These are phyloP conservation scores for Rhagonycha fulva DNA, from an alignment of 2,888 invertebrate genomes.

Conservation along the genomic window DNA sequence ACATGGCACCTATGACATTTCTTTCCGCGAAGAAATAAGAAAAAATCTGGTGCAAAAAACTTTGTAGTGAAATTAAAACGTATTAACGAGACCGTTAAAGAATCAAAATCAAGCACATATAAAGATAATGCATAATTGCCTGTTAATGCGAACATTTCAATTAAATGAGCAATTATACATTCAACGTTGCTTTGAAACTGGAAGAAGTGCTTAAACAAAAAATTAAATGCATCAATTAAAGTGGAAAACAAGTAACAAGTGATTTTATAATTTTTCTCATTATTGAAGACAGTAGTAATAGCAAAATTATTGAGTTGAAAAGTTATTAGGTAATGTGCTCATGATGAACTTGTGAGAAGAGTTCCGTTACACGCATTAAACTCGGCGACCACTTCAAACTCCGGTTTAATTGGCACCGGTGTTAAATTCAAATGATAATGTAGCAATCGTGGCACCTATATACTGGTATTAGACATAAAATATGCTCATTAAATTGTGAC, in stretches of 20 bases:
- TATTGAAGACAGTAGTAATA: neutral
- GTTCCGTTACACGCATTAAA: slow-evolving; percentile 21
- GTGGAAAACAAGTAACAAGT: neutral
- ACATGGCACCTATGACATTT: too few species aligned
- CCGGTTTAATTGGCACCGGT: slow-evolving; percentile 46
- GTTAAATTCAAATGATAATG: slow-evolving; percentile 47
- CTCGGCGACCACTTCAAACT: slow-evolving; percentile 47
- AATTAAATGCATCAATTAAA: neutral
- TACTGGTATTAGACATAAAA: slow-evolving; percentile 18
- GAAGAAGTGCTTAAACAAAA: neutral
- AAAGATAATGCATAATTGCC: neutral
- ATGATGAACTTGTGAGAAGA: neutral
- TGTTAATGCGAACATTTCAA: neutral
- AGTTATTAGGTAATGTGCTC: neutral
- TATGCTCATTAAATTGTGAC: slow-evolving; percentile 20
- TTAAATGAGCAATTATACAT: neutral
- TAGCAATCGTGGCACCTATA: slow-evolving; percentile 45
- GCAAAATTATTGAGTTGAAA: neutral
- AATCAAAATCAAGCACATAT: neutral
- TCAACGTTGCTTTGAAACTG: neutral
- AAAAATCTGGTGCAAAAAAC: too few species aligned
- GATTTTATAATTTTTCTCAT: neutral
- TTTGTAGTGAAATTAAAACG: neutral
- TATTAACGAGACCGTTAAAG: neutral
- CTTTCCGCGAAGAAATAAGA: too few species aligned